Base-by-base conservation (phyloP, 2,888 invertebrate genomes). In the Odontothrips loti region DNA sequence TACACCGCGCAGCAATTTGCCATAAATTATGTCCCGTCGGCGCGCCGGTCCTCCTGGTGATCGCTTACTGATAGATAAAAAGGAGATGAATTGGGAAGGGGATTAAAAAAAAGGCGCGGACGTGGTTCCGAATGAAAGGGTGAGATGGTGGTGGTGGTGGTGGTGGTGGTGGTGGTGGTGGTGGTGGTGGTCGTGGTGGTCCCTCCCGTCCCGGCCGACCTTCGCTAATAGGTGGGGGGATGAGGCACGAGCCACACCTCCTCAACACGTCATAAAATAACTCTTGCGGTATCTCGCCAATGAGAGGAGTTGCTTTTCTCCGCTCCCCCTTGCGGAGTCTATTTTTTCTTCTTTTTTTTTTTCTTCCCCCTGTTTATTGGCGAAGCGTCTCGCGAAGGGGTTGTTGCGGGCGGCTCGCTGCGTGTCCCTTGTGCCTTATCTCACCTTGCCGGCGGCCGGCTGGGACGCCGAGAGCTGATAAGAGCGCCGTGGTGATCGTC, bases 61-160 rank as follows among this genome's bases (percentile, higher is more conserved):
- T 75, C 23, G 27, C 23, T 23, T 75, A 75, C 68, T 75, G 23
- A 75, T 75, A 75, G 68, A 75, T 75, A 75, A 75, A 75, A 75
- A 75, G 68, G 23, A 27, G 27, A 75, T 43, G 68, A 75, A 27
- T 27, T 43, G 34, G 34, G 58, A 75, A 75, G 27, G 34, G 34
- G 34, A 20, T 17, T 2, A 43, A 43, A 58, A 58, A 58, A 58
- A 58, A 20, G 0, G 58, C 58, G 20, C 58, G 34, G 34, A 43
- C 34, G 34, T 43, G 34, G 34, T 43, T 43, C 3, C 34, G 34
- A 20, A 58, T 58, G 58, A 58, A 58, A 58, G 58, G 58, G 58
- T 58, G 58, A 58, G 17, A n/a, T n/a, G 58, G 20, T 9, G 8
- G 68, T 23, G 11, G 68, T 27, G 27, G 34, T 43, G 34, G 34